Percentiles rank a stretch among this genome's conserved stretches.
These are phyloP conservation scores for Corvus hawaiiensis DNA, from an alignment of 2,113 vertebrate species.

Conservation along the genomic window DNA sequence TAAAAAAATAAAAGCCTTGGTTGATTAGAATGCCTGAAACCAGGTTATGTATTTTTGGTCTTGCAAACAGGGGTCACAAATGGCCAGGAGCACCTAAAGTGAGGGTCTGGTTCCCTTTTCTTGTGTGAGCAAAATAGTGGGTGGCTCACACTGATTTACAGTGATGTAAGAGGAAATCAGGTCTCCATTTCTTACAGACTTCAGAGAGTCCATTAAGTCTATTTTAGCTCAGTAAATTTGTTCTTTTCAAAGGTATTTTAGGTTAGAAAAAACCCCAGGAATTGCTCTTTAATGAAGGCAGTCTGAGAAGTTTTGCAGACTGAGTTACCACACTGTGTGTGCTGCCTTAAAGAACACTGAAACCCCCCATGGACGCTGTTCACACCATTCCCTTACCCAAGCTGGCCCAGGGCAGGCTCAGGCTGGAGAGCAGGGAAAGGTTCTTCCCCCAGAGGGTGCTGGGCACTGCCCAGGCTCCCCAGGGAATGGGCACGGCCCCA, in stretches of 20 bases:
- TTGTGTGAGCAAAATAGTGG: background rate
- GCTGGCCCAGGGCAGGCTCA: fast-evolving
- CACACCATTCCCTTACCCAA: background rate
- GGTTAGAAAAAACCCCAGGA: background rate
- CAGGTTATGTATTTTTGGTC: background rate
- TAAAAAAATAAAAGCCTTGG: background rate
- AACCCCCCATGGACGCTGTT: background rate
- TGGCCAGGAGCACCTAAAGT: background rate
- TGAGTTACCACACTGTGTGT: background rate
- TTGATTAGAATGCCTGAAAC: background rate
- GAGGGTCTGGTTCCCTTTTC: background rate
- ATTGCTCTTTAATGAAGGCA: background rate
- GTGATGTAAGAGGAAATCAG: background rate
- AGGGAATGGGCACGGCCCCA: background rate
- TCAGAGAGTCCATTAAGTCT: background rate
- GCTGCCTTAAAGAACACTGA: background rate
- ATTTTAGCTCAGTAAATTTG: background rate
- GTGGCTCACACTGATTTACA: background rate
- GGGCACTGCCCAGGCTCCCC: background rate
- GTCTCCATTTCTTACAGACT: background rate
- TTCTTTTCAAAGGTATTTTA: background rate
- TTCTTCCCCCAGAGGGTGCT: background rate
- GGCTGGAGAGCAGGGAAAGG: fast-evolving
- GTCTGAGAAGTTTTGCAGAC: background rate
- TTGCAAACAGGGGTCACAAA: background rate